Base-by-base conservation (phyloP, 2,113 vertebrate species). In the Eclectus roratus region DNA sequence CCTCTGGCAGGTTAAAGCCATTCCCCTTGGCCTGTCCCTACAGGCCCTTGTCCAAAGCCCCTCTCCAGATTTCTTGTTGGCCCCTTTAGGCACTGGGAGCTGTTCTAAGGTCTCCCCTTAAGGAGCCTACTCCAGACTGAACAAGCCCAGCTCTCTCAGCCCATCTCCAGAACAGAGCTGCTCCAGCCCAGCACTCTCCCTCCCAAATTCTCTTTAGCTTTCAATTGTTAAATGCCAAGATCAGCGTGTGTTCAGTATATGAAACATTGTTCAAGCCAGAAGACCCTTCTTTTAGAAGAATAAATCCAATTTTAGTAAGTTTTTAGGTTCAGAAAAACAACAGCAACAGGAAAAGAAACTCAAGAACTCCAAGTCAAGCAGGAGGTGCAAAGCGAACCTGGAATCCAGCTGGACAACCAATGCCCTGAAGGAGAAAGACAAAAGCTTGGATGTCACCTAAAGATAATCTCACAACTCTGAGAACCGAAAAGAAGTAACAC, bases 351-450 rank as follows among this genome's bases (percentile, higher is more conserved):
- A 72, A 65, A 81, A n/a, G 80, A 13, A 25, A 7, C 72, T 14
- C 11, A 56, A 86, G 35, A 86, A 29, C 37, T 63, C 46, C 0
- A 0, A 84, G 28, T 24, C n/a, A 49, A 74, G 37, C 23, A 69
- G 64, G 28, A 91, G 47, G n/a, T 47, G 39, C 28, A 3, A 3
- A 88, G 37, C 7, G 0, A 5, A 13, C 24, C 44, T 11, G 11
- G 58, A 61, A 50, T 15, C 41, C 0, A 0, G 3, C 33, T 80
- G 88, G 55, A 73, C 70, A 80, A 47, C 6, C 0, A 0, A n/a
- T 3, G 14, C 4, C 18, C 43, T n/a, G 44, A 20, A 20, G 33
- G 31, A 90, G 41, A 71, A 56, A 70, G 65, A 80, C 47, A 77
- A 85, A 68, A 21, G 29, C 56, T 56, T 58, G 70, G 53, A 73